Conservation (phyloP, 2,888 invertebrate species). For the Oligia fasciuncula region DNA sequence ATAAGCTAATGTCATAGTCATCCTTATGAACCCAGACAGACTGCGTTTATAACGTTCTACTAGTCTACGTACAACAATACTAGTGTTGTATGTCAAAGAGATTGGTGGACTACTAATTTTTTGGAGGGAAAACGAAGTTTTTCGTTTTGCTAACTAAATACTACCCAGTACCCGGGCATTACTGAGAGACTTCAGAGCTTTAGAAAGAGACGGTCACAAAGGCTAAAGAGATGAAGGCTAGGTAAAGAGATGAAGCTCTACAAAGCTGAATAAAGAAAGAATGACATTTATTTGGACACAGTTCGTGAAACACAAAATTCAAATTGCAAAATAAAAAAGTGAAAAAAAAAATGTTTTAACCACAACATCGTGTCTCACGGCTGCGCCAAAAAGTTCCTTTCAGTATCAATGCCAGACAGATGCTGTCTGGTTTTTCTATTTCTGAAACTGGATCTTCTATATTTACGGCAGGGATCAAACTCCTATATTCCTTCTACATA, state of each 20-base stretch:
- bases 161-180: not conserved
- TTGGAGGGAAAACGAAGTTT: slow-evolving; percentile 16
- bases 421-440: not conserved
- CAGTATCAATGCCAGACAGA: not conserved
- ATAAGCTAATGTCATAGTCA: slow-evolving; percentile 10
- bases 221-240: too few species aligned
- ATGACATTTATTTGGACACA: not conserved
- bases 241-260: not conserved
- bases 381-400: not conserved
- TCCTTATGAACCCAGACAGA: not conserved
- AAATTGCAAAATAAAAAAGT: not conserved
- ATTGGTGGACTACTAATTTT: not conserved
- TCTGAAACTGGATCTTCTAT: not conserved
- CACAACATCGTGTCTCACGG: not conserved
- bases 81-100: not conserved
- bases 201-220: not conserved
- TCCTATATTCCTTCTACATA: too few species aligned
- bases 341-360: not conserved
- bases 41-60: not conserved
- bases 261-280: not conserved
- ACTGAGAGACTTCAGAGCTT: not conserved
- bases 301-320: not conserved
- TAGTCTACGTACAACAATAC: not conserved
- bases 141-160: not conserved
- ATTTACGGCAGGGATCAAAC: not conserved